Base-by-base conservation (phyloP, 2,113 vertebrate genomes). In the Genyomyrus donnyi region DNA sequence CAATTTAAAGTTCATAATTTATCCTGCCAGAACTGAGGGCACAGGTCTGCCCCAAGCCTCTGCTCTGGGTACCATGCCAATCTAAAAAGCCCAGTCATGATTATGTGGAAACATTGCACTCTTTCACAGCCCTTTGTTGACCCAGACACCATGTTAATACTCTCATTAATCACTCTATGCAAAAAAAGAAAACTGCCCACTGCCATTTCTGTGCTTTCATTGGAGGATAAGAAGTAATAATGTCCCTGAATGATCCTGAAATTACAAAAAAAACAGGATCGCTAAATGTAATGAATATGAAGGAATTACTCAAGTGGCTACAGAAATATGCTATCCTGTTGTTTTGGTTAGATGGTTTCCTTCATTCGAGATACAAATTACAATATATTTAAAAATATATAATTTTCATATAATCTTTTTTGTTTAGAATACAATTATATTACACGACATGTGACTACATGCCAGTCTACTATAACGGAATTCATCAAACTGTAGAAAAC, bases 401-500 rank as follows among this genome's bases (percentile, higher is more conserved):
- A 1, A 62, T 62, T 24, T n/a, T 10, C 24, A 62, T 62, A 9
- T 56, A 21, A 21, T 84, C 42, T 48, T 46, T 42, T 45, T 45
- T 45, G 9, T 46, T 24, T 6, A 84, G 42, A 45, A 46, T 48
- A 48, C 10, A 86, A n/a, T 48, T 52, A n/a, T 27, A 86, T 86
- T 86, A 27, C 3, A 53, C 90, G 80, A 90, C 88, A 56, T 48
- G 84, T n/a, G 6, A 3, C 5, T 89, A 85, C 91, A 42, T 90
- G 91, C 92, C 91, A 90, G 31, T 53, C 15, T 35, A 0, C 4
- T 66, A 88, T 90, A 91, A 93, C 83, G 0, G 13, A 74, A 89
- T 31, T 90, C 89, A 94, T 92, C 90, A 89, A 89, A 90, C 91
- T 92, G 91, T 90, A 92, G 93, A 93, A 94, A 93, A 90, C 62